Conservation (phyloP, 2,113 vertebrate species). For the Forbesichthys papilliferus region DNA sequence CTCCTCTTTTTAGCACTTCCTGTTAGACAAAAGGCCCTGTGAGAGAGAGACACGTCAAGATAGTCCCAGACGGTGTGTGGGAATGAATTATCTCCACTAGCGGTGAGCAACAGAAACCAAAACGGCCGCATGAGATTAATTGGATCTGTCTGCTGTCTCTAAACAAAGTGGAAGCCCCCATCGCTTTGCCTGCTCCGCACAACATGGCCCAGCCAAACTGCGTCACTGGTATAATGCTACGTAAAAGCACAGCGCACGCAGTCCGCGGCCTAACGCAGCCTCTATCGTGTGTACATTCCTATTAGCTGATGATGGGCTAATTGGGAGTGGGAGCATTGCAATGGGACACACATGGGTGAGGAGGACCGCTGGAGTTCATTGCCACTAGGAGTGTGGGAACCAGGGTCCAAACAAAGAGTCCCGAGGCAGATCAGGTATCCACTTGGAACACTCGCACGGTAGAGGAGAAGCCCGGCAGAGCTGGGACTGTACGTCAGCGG, state of each 20-base stretch:
- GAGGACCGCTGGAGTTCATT: conserved; percentile 31
- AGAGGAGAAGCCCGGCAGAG: conserved; percentile 43
- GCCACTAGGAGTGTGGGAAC: conserved; percentile 64
- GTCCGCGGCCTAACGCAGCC: conserved; percentile 28
- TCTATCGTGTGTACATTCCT: conserved; percentile 24
- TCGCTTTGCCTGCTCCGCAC: conserved; percentile 24
- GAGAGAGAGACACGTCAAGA: conserved; percentile 25
- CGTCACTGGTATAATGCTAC: conserved; percentile 41
- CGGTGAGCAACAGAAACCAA: conserved; percentile 46
- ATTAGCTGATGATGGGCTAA: conserved; percentile 26
- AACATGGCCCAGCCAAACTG: conserved; percentile 22
- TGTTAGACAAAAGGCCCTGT: conserved; percentile 12
- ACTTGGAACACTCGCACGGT: conserved; percentile 39
- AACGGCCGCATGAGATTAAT: conserved; percentile 35
- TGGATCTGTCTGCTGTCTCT: conserved; percentile 44
- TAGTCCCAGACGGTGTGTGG: conserved; percentile 32
- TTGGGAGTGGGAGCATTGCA: conserved; percentile 32
- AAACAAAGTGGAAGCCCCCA: conserved; percentile 42
- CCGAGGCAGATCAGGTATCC: conserved; percentile 58
- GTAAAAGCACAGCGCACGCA: conserved; percentile 35
- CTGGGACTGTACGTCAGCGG: conserved; percentile 31
- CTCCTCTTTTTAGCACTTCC: conserved; percentile 1
- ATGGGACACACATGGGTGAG: conserved; percentile 42
- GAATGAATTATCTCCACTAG: conserved; percentile 37
- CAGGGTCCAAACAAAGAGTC: conserved; percentile 59